A percentile compares a stretch with the other conserved stretches of the same genome.
Conservation (phyloP, 2,888 invertebrate genomes). For the Mythimna albipuncta region DNA sequence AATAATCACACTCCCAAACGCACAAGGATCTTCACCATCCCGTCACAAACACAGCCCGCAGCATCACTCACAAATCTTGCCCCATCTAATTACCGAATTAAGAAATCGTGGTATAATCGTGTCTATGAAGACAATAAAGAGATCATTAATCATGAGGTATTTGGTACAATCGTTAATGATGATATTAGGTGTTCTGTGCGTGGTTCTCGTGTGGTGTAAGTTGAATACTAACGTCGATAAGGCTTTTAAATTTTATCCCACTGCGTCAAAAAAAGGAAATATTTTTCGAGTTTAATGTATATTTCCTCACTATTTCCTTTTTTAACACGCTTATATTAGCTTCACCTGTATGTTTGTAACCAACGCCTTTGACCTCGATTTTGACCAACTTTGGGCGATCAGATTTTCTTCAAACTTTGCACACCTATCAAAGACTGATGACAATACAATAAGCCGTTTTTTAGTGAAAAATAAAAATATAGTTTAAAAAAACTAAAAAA, state of each 20-base stretch:
- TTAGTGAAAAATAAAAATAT: too few species aligned
- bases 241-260: background rate
- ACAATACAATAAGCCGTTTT: too few species aligned
- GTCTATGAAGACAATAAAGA: conserved; percentile 87
- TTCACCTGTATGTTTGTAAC: too few species aligned
- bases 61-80: conserved; percentile 76
- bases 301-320: too few species aligned
- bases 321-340: too few species aligned
- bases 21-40: conserved; percentile 39
- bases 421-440: too few species aligned
- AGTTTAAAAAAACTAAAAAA: too few species aligned
- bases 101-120: conserved; percentile 86
- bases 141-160: conserved; percentile 88
- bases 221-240: conserved; percentile 46
- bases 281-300: too few species aligned
- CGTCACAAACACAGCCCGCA: conserved; percentile 56
- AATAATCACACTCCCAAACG: conserved; percentile 26
- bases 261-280: too few species aligned
- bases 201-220: conserved; percentile 62
- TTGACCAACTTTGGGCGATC: too few species aligned
- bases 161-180: conserved; percentile 87
- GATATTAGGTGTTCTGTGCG: conserved; percentile 86
- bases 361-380: too few species aligned
- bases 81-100: conserved; percentile 88
- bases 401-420: too few species aligned